Evolutionary conservation across 2,113 vertebrate species (phyloP).

Genomic region (Macaca nemestrina): DNA sequence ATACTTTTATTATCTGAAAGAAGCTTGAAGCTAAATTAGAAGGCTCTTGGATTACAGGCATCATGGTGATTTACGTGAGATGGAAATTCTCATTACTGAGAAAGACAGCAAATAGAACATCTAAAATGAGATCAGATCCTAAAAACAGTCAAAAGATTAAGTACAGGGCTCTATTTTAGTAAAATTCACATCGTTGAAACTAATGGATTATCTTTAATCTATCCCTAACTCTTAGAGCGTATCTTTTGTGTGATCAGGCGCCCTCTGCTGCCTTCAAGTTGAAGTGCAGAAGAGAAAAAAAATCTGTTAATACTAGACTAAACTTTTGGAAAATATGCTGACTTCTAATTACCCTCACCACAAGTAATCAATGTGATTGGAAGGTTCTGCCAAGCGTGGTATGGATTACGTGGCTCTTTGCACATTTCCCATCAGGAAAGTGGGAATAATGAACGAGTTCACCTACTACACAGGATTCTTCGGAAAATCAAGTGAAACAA

Average conservation of each 20-base stretch:
- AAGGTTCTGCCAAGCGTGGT: neutral
- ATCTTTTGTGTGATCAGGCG: neutral
- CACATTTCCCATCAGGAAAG: neutral
- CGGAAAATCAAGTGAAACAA: neutral
- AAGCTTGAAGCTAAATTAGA: constrained; percentile 15
- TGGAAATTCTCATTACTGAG: constrained; percentile 24
- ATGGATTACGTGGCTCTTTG: neutral
- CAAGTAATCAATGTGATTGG: neutral
- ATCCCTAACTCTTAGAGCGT: neutral
- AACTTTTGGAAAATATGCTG: neutral
- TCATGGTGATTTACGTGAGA: constrained; percentile 31
- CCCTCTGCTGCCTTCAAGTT: constrained; percentile 50
- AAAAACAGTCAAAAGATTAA: constrained; percentile 61
- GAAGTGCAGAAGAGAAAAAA: neutral
- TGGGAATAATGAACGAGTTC: neutral
- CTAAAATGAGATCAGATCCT: constrained; percentile 40
- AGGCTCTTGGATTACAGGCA: neutral
- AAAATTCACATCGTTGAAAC: constrained; percentile 29
- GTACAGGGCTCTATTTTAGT: constrained; percentile 19
- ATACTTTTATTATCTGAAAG: neutral
- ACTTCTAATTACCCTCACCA: neutral
- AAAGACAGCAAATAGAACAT: constrained; percentile 18
- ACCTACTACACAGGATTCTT: neutral
- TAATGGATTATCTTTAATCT: neutral
- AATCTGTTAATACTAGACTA: accelerated